These are phyloP conservation scores for Spilarctia lutea DNA, from an alignment of 2,888 invertebrate species.

Conservation along the genomic window DNA sequence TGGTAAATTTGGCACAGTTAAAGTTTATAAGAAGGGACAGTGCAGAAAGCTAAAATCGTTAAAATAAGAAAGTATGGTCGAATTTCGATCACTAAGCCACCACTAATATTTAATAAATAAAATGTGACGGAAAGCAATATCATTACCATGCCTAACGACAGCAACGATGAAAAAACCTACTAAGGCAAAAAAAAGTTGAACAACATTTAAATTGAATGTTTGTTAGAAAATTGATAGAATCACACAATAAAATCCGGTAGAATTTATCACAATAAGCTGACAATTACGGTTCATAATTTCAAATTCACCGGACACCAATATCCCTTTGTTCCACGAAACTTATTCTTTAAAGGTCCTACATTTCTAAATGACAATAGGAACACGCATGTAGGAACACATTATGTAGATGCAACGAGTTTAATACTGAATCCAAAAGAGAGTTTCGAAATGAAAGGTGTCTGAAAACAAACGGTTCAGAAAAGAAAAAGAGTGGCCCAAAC, in stretches of 20 bases:
- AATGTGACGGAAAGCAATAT: neutral
- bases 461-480: constrained; percentile 64
- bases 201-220: neutral
- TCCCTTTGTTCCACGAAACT: constrained; percentile 31
- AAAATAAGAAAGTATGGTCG: too few species aligned
- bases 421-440: constrained; percentile 58
- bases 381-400: constrained; percentile 44
- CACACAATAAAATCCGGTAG: neutral
- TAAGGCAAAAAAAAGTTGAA: neutral
- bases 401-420: constrained; percentile 60
- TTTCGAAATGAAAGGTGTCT: constrained; percentile 66
- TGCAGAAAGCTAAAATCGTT: too few species aligned
- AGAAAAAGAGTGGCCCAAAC: constrained; percentile 61
- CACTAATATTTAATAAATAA: neutral
- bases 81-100: too few species aligned
- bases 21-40: too few species aligned
- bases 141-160: neutral
- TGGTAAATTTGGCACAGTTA: too few species aligned
- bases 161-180: neutral
- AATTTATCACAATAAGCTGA: neutral
- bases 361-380: constrained; percentile 54
- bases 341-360: constrained; percentile 33
- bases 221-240: neutral
- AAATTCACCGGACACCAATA: constrained; percentile 28
- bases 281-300: constrained; percentile 32